These are phyloP conservation scores for Tetramorium alpestre DNA, from an alignment of 1,140 invertebrate genomes.

Conservation along the genomic window DNA sequence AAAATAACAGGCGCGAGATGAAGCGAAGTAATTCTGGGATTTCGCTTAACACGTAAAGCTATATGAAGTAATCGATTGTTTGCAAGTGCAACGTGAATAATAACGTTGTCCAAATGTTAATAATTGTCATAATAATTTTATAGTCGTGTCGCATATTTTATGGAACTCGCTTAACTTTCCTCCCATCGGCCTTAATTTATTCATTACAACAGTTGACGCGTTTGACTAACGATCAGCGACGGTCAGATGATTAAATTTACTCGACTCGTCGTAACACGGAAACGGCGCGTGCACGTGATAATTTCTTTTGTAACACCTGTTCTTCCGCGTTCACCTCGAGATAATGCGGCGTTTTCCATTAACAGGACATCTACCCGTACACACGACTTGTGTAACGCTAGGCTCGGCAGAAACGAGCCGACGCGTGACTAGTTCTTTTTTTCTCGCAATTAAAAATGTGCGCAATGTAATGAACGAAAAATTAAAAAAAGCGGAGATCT, in stretches of 20 bases:
- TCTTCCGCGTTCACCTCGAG: constrained; percentile 65
- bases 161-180: not conserved
- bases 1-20: not conserved
- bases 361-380: constrained; percentile 71
- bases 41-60: not conserved
- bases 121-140: not conserved
- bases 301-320: constrained; percentile 69
- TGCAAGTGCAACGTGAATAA: not conserved
- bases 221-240: constrained; percentile 4
- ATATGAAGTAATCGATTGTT: not conserved
- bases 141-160: not conserved
- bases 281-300: constrained; percentile 49
- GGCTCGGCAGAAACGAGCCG: constrained; percentile 57
- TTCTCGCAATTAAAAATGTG: constrained; percentile 37
- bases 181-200: not conserved
- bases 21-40: not conserved
- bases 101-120: not conserved
- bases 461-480: constrained; percentile 14
- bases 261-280: constrained; percentile 39
- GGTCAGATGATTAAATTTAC: constrained; percentile 2
- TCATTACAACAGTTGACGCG: constrained; percentile 30
- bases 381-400: constrained; percentile 56
- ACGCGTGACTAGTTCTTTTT: constrained; percentile 43
- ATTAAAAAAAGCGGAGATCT: constrained; percentile 6
- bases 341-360: constrained; percentile 70